phyloP scores from a whole-genome alignment of 2,797 vertebrate genomes.

The Sebastes variabilis region DNA sequence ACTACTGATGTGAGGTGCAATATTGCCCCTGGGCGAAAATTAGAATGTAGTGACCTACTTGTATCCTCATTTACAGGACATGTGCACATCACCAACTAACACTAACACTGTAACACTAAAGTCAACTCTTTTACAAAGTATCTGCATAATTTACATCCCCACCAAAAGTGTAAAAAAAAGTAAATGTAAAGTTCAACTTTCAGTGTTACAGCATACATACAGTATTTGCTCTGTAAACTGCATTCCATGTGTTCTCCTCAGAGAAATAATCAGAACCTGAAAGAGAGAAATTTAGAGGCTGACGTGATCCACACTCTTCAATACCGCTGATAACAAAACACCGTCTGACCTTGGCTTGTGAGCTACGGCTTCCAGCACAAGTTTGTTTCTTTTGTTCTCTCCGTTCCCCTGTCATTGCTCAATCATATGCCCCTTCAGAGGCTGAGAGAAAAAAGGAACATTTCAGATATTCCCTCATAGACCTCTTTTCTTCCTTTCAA shows the following conservation, averaged over 20 bases:
- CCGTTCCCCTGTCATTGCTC: neutral
- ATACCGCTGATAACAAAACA: neutral
- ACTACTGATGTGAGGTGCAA: slow-evolving; percentile 52
- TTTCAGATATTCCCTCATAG: neutral
- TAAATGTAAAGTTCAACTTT: neutral
- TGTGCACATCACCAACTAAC: slow-evolving; percentile 16
- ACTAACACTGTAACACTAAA: neutral
- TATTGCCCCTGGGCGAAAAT: slow-evolving; percentile 36
- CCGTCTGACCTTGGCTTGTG: neutral
- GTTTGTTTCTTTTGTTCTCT: neutral
- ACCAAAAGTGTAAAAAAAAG: neutral
- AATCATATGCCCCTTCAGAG: neutral
- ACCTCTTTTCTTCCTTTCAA: neutral
- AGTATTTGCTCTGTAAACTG: neutral
- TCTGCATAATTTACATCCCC: neutral
- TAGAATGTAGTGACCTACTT: slow-evolving; percentile 45
- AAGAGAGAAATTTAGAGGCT: neutral
- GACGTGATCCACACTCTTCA: neutral
- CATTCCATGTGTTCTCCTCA: neutral
- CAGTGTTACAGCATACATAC: neutral
- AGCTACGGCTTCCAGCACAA: neutral
- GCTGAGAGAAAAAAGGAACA: neutral
- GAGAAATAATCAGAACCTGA: neutral
- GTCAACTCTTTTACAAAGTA: neutral
- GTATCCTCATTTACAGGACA: slow-evolving; percentile 46